Base-by-base conservation (phyloP, 2,113 vertebrate species). In the Tauraco erythrolophus region DNA sequence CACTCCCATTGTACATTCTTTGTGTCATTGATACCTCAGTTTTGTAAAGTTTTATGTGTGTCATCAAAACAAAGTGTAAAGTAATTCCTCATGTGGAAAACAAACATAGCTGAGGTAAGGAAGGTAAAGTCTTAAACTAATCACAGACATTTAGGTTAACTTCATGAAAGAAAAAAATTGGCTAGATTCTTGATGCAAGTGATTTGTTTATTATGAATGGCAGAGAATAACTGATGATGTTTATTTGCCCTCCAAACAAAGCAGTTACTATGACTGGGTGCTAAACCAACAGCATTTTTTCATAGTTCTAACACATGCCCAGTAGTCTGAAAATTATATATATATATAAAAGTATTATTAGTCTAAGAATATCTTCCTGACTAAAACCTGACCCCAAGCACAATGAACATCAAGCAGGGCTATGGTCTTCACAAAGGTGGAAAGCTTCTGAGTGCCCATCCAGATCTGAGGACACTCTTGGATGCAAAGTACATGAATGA, bases 71-170 rank as follows among this genome's bases (percentile, higher is more conserved):
- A 72, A 89, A 74, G 19, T 50, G 30, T n/a, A 35, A 76, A 84
- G 14, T 71, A 77, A 89, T 78, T 84, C 16, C 65, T 88, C 21
- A 23, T 0, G 0, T 50, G 43, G 33, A 46, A 83, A 58, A 56
- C 23, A 79, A 86, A 28, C 28, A 66, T 8, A 50, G 19, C 6
- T 27, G 31, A 70, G 8, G 14, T 46, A 68, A 86, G 27, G 15
- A 72, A 84, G 14, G 25, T n/a, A 77, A 84, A n/a, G 16, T 76
- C n/a, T 93, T 86, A 58, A 84, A 51, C 8, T 82, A 88, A 51
- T 8, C 8, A 8, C 28, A 23, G 13, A 25, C 4, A 48, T 66
- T 78, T 45, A 68, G 13, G 8, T 4, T 81, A 35, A 85, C 87
- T 87, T 77, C 0, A 65, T 51, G 16, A 61, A 86, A 89, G 76